Base-by-base conservation (phyloP, 1,140 invertebrate genomes). In the Drosophila subpulchrella region DNA sequence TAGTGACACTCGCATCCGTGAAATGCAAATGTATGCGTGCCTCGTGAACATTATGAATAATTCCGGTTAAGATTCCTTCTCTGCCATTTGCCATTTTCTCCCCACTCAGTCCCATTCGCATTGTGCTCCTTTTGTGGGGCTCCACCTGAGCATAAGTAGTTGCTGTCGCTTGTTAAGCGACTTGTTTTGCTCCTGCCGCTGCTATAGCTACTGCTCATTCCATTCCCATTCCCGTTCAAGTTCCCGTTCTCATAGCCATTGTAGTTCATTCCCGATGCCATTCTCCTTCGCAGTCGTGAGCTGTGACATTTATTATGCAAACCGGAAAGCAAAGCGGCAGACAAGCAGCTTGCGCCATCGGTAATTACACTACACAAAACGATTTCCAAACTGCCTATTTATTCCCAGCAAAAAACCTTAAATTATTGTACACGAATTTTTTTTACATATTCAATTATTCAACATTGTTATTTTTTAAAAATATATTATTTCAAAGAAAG, bases 21-120 rank as follows among this genome's bases (percentile, higher is more conserved):
- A 77, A 88, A 88, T 88, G 84, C 84, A 88, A 89, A 88, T 88
- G 84, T 81, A 84, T 89, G 84, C 84, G 84, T 88, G 84, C 77
- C 80, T 83, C 84, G 82, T 89, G 84, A 80, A 88, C 84, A 88
- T 88, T 88, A 88, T 88, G 84, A 88, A 88, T 88, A 84, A 88
- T 88, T 88, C 85, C 81, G 80, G 84, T 74, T 80, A 84, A 80
- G 73, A 89, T 88, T 88, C 84, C 84, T 70, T 75, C 71, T 77
- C 76, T 71, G 75, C 67, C 83, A 83, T 89, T 88, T 77, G 75
- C 78, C 82, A 62, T 88, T 88, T 41, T 41, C 51, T 24, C 48
- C 59, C 30, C 58, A 41, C 39, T 17, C 2, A 8, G n/a, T 3
- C 41, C n/a, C 6, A 15, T 17, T 46, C 42, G 42, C 42, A 54